Percentiles rank a stretch among this genome's conserved stretches.
Conservation (phyloP, 1,140 invertebrate genomes). For the Bemisia tabaci region DNA sequence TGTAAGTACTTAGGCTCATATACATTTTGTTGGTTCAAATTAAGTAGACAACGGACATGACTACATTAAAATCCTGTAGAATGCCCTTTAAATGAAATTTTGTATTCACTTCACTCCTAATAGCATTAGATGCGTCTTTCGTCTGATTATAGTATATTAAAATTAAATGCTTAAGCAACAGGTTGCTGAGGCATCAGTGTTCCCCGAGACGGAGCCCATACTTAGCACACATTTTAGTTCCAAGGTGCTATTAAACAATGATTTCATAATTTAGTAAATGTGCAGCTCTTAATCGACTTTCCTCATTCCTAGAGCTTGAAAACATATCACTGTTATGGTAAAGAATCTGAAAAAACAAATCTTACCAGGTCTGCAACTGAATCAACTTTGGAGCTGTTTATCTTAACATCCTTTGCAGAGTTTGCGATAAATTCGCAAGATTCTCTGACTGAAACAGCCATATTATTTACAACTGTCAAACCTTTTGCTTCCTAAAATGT, state of each 20-base stretch:
- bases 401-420: conserved; percentile 9
- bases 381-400: conserved; percentile 1
- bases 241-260: not conserved
- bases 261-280: not conserved
- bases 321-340: not conserved
- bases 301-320: not conserved
- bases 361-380: conserved; percentile 7
- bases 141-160: too few species aligned
- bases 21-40: not conserved
- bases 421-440: conserved; percentile 8
- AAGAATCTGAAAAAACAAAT: not conserved
- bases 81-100: too few species aligned
- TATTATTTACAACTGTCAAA: too few species aligned
- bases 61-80: too few species aligned
- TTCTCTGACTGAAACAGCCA: conserved; percentile 6
- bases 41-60: too few species aligned
- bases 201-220: not conserved
- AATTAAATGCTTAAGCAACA: too few species aligned
- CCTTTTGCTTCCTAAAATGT: too few species aligned
- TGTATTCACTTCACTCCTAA: too few species aligned
- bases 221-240: not conserved
- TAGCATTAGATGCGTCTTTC: too few species aligned
- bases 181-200: too few species aligned
- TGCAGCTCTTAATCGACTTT: not conserved
- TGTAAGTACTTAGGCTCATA: not conserved